Evolutionary conservation across 2,113 vertebrate species (phyloP), one percentile per base, ranked within the genome.

Genomic region (Rana temporaria): DNA sequence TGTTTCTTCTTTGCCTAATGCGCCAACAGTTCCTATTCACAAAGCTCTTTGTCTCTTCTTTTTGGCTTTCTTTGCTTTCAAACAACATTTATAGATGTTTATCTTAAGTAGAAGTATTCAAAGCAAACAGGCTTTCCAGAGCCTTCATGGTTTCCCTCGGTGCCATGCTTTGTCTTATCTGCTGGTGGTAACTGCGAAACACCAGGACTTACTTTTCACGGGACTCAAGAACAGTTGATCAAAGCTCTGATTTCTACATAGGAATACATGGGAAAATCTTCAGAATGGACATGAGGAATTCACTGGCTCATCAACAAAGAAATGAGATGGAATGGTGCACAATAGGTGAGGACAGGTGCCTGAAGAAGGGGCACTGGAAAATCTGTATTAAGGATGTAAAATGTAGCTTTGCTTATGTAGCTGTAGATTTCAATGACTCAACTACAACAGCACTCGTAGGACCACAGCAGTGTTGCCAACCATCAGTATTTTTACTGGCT

Each of bases 1-100:
- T 65, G 22, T 63, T 52, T 82, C 71, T 67, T 75, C 81, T 75
- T 6, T 4, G 42, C 17, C 62, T 67, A 57, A 66, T 42, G 52
- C 26, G 32, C 81, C 63, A 75, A 56, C 52, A 34, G 48, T 38
- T 55, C 48, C 60, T 59, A 59, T 82, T 82, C 74, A 82, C 4
- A 6, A 42, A 64, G 42, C 18, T 26, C 62, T 68, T 82, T 76
- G 63, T 52, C 63, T 60, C 73, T 83, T 57, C 65, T 59, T 71
- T 59, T 59, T 34, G 32, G 62, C 32, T 52, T 42, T 69, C 16
- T 56, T 69, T 42, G 67, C 67, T 76, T 74, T 74, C 71, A 76
- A 76, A 65, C 16, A 24, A 83, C 70, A 68, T 66, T 68, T 75
- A 68, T 64, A 19, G 59, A 24, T 42, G 24, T 66, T 74, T 68